Percentiles rank a stretch among this genome's conserved stretches.
phyloP scores from a whole-genome alignment of 2,113 vertebrate genomes.

The Todiramphus chloris region DNA sequence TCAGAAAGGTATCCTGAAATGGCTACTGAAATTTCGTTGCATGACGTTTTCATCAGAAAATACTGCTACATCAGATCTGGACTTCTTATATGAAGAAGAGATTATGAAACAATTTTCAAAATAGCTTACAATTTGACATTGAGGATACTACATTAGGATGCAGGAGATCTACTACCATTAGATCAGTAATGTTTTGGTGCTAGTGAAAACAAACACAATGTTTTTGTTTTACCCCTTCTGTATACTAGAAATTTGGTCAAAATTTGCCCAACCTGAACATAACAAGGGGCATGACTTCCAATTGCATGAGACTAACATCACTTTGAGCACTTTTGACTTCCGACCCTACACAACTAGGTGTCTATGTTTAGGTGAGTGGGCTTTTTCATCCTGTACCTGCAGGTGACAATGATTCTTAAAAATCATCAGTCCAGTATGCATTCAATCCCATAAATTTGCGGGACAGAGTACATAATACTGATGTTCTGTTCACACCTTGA shows the following conservation, averaged over 20 bases:
- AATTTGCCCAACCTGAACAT: neutral
- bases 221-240: neutral
- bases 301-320: neutral
- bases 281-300: neutral
- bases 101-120: neutral
- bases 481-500: neutral
- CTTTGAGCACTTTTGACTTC: neutral
- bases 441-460: neutral
- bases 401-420: neutral
- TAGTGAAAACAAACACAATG: neutral
- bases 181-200: neutral
- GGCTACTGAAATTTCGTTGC: neutral
- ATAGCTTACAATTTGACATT: neutral
- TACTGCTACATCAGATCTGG: neutral
- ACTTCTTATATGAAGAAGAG: neutral
- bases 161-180: neutral
- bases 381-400: neutral
- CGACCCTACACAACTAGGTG: rapidly evolving
- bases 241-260: neutral
- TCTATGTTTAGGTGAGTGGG: neutral
- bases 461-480: neutral
- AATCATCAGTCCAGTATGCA: neutral
- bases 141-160: neutral
- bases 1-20: neutral
- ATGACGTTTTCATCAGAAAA: neutral